phyloP scores from a whole-genome alignment of 1,140 invertebrate genomes.

The Asbolus verrucosus region DNA sequence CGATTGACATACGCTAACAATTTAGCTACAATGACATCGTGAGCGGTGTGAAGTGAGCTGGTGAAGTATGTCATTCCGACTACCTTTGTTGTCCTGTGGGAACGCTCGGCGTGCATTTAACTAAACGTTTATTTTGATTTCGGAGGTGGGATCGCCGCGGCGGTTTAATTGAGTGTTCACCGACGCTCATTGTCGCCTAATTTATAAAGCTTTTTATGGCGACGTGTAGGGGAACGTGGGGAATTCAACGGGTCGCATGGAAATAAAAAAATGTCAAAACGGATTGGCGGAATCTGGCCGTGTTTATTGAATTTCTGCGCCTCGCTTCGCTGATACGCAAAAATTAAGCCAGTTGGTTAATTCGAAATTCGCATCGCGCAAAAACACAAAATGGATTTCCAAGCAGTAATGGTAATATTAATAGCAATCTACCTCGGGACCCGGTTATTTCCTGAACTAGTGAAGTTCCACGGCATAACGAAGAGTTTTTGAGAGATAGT shows the following conservation, averaged over 20 bases:
- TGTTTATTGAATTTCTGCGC: too few relatives aligned
- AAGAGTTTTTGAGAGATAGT: constrained; percentile 58
- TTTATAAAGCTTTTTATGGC: constrained; percentile 25
- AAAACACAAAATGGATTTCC: constrained; percentile 44
- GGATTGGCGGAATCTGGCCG: too few relatives aligned
- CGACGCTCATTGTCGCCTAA: constrained; percentile 29
- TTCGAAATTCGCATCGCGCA: not conserved
- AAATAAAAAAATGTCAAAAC: too few relatives aligned
- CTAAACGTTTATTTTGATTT: constrained; percentile 55
- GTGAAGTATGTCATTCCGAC: constrained; percentile 39
- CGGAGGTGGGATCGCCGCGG: constrained; percentile 54
- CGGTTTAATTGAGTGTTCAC: constrained; percentile 54
- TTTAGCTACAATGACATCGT: constrained; percentile 54
- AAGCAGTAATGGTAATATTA: constrained; percentile 57
- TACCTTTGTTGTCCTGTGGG: constrained; percentile 59
- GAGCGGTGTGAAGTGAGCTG: constrained; percentile 48
- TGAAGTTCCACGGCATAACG: constrained; percentile 47
- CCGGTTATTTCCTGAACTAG: constrained; percentile 62
- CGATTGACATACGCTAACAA: constrained; percentile 61
- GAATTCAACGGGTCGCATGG: too few relatives aligned
- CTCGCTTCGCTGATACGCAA: too few relatives aligned
- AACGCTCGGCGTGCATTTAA: constrained; percentile 45
- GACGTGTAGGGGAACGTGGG: not conserved
- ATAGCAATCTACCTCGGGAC: constrained; percentile 63
- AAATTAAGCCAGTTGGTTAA: constrained; percentile 1